A percentile compares a stretch with the other conserved stretches of the same genome.
Evolutionary conservation across 2,888 invertebrate species (phyloP).

Genomic region (Diachrysia chrysitis): DNA sequence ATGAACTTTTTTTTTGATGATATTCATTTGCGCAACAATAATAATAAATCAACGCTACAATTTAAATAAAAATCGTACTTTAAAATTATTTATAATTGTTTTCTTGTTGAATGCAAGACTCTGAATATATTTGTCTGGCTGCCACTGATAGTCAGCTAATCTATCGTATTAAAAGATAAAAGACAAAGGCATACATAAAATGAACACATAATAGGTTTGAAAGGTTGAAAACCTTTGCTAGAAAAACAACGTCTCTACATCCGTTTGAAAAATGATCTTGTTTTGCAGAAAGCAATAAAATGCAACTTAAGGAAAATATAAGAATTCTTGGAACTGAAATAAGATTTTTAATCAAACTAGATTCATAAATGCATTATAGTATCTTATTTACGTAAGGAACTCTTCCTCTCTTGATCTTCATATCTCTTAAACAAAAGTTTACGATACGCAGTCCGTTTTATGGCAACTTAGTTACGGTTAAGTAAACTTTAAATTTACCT

Average conservation of each 20-base stretch:
- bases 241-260: background rate
- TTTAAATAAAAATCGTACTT: constrained; percentile 23
- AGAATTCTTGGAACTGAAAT: background rate
- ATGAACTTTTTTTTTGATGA: too few species aligned
- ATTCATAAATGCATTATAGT: background rate
- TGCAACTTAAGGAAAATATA: background rate
- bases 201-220: constrained; percentile 4
- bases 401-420: background rate
- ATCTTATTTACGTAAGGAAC: background rate
- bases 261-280: background rate
- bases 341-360: background rate
- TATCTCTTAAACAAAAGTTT: constrained; percentile 19
- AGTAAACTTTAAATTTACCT: constrained; percentile 29
- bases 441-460: constrained; percentile 45
- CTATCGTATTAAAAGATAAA: constrained; percentile 8
- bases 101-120: background rate
- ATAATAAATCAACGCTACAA: background rate
- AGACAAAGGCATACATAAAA: constrained; percentile 5
- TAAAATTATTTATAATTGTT: constrained; percentile 26
- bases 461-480: constrained; percentile 42
- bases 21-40: background rate
- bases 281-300: background rate
- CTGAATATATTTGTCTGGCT: background rate
- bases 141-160: background rate
- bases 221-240: background rate